phyloP scores from a whole-genome alignment of 2,888 invertebrate species.

The Willowsia nigromaculata region DNA sequence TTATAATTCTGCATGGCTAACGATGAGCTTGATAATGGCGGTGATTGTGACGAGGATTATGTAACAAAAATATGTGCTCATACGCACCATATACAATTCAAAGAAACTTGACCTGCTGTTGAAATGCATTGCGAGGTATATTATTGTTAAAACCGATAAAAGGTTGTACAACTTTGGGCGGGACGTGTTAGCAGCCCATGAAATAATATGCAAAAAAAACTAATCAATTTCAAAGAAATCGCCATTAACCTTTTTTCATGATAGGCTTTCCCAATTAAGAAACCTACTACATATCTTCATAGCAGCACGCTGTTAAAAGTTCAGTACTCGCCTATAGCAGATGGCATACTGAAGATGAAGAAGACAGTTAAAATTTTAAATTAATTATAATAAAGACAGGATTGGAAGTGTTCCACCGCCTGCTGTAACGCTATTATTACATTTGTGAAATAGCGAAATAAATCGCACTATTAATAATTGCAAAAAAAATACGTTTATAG shows the following conservation, averaged over 20 bases:
- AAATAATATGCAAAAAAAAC: not conserved
- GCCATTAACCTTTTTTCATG: not conserved
- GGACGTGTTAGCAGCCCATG: not conserved
- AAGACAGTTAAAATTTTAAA: too few species aligned
- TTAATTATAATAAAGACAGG: not conserved
- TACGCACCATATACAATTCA: not conserved
- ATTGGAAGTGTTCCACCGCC: not conserved
- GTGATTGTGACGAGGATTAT: not conserved
- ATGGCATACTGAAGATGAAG: too few species aligned
- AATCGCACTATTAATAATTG: too few species aligned
- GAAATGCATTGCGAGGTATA: not conserved
- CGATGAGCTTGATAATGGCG: conserved; percentile 2
- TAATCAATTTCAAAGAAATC: not conserved
- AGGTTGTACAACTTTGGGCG: not conserved
- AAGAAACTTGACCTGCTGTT: conserved; percentile 30
- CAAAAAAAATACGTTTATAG: too few species aligned
- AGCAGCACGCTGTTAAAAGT: too few species aligned
- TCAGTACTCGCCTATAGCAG: too few species aligned
- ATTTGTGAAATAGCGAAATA: not conserved
- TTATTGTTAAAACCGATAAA: not conserved
- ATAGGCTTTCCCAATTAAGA: not conserved
- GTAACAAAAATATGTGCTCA: too few species aligned
- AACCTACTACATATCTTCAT: too few species aligned
- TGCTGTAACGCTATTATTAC: not conserved
- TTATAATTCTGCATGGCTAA: not conserved